Conservation (phyloP, 2,113 vertebrate genomes). For the Rhinopithecus roxellana region DNA sequence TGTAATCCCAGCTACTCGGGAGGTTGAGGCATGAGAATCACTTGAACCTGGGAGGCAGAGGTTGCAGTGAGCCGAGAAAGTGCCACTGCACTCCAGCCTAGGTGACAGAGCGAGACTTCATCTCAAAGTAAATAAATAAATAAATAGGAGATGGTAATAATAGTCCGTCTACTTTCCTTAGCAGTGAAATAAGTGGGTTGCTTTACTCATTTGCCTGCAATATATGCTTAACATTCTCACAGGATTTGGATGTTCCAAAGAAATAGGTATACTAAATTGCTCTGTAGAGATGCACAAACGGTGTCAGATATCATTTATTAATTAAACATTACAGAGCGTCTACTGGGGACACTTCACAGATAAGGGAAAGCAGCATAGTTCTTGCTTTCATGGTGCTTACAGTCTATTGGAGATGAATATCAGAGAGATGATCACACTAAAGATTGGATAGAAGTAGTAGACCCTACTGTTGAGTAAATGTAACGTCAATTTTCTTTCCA, state of each 20-base stretch:
- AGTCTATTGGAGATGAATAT: neutral
- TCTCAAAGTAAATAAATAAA: no score
- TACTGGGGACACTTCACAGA: neutral
- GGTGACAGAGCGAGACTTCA: neutral
- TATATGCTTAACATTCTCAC: neutral
- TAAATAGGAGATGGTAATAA: neutral
- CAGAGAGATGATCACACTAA: neutral
- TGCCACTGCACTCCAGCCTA: neutral
- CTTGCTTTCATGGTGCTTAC: neutral
- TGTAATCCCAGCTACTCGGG: neutral
- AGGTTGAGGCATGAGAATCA: neutral
- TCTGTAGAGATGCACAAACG: neutral
- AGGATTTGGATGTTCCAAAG: neutral
- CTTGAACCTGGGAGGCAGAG: neutral
- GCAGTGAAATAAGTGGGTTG: constrained; percentile 10
- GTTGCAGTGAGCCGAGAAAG: neutral
- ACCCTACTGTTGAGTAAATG: neutral
- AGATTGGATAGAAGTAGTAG: neutral
- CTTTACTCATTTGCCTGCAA: neutral
- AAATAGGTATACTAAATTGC: neutral
- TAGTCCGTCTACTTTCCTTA: neutral
- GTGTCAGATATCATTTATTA: neutral
- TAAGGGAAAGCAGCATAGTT: neutral
- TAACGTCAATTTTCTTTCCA: neutral
- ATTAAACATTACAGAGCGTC: neutral